These are phyloP conservation scores for Heteropelma amictum DNA, from an alignment of 2,888 invertebrate genomes.

Conservation along the genomic window DNA sequence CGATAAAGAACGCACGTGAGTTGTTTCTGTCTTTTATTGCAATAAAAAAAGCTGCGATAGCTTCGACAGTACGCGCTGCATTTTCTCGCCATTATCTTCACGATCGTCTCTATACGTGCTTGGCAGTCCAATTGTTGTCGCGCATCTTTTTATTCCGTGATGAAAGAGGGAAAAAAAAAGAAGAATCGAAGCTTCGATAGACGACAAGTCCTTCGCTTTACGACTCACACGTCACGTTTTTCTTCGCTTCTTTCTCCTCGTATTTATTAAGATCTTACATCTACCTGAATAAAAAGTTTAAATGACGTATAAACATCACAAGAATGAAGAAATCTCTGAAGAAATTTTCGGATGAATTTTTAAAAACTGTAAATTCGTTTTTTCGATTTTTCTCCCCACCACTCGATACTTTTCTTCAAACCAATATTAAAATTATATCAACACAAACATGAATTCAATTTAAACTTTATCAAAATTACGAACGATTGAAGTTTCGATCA, in stretches of 20 bases:
- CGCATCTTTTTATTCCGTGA: conserved; percentile 40
- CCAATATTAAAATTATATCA: too few relatives aligned
- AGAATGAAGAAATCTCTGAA: too few relatives aligned
- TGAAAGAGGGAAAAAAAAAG: conserved; percentile 28
- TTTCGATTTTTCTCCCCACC: too few relatives aligned
- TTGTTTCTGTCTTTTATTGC: too few relatives aligned
- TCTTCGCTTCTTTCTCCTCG: not conserved
- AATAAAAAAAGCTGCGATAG: too few relatives aligned
- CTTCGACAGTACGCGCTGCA: conserved; percentile 24
- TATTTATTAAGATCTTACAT: too few relatives aligned
- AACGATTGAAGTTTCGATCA: not conserved
- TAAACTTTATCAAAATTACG: not conserved
- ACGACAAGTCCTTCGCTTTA: conserved; percentile 4
- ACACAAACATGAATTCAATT: not conserved
- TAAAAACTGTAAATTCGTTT: too few relatives aligned
- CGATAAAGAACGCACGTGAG: too few relatives aligned
- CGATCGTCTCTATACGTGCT: not conserved
- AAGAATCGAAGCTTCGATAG: conserved; percentile 24
- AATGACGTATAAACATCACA: too few relatives aligned
- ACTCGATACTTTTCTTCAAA: too few relatives aligned
- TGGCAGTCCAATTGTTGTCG: not conserved
- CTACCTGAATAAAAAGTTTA: too few relatives aligned
- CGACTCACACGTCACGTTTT: conserved; percentile 18
- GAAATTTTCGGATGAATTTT: too few relatives aligned
- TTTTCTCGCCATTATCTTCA: conserved; percentile 24